These are phyloP conservation scores for Hipposideros armiger DNA, from an alignment of 2,113 vertebrate genomes.

Conservation along the genomic window DNA sequence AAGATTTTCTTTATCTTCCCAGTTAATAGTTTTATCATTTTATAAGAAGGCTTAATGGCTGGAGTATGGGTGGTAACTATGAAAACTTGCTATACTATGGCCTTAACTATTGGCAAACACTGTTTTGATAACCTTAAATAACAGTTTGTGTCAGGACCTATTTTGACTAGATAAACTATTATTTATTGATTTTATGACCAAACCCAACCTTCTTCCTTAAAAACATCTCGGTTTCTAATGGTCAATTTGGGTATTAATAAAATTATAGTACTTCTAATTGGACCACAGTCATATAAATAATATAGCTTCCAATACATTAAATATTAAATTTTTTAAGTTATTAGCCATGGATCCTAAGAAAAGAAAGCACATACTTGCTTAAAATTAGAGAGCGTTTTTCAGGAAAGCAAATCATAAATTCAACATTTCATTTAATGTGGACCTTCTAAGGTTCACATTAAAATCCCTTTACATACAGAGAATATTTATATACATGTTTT, in stretches of 20 bases:
- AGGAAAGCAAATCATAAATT: conserved; percentile 63
- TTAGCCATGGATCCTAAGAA: not conserved
- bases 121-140: not conserved
- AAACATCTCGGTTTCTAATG: not conserved
- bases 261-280: not conserved
- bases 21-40: conserved; percentile 40
- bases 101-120: not conserved
- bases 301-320: not conserved
- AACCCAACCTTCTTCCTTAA: not conserved
- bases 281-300: not conserved
- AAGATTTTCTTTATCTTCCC: not conserved
- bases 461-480: conserved; percentile 72
- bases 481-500: conserved; percentile 66
- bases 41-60: not conserved
- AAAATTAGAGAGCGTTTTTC: conserved; percentile 64
- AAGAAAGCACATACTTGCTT: conserved; percentile 5
- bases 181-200: conserved; percentile 18
- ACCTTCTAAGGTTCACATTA: not conserved
- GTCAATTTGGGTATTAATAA: not conserved
- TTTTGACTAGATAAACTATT: not conserved
- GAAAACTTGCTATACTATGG: not conserved
- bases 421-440: conserved; percentile 72
- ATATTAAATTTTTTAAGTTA: conserved; percentile 40
- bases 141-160: not conserved
- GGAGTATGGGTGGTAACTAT: not conserved